Conservation (phyloP, 2,888 invertebrate species). For the Xanthia icteritia region DNA sequence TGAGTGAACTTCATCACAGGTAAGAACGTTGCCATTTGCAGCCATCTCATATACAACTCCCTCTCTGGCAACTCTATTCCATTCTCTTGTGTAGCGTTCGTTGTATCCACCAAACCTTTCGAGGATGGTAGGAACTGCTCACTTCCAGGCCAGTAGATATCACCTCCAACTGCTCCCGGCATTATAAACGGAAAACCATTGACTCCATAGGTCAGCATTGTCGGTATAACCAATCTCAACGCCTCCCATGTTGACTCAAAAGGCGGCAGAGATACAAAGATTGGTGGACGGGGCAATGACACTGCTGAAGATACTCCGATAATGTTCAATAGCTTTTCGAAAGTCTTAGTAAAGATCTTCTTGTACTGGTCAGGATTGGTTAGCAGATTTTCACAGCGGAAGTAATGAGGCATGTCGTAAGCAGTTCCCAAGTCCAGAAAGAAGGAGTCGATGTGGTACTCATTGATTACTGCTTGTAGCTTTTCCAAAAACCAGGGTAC, state of each 20-base stretch:
- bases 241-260: conserved; percentile 97
- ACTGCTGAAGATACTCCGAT: conserved; percentile 96
- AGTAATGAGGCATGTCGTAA: conserved; percentile 96
- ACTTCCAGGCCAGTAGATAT: conserved; percentile 92
- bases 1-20: conserved; percentile 98
- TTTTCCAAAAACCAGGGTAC: conserved; percentile 95
- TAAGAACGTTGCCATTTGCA: conserved; percentile 96
- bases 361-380: conserved; percentile 96
- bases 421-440: conserved; percentile 95
- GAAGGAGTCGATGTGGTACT: conserved; percentile 96
- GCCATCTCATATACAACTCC: conserved; percentile 97
- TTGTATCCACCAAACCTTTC: conserved; percentile 82
- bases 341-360: conserved; percentile 92
- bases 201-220: conserved; percentile 96
- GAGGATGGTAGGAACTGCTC: conserved; percentile 90
- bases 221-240: conserved; percentile 95
- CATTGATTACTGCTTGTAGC: conserved; percentile 92
- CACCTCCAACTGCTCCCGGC: conserved; percentile 98
- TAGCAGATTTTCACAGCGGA: conserved; percentile 93
- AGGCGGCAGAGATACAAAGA: conserved; percentile 96
- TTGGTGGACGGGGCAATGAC: conserved; percentile 94
- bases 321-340: conserved; percentile 91
- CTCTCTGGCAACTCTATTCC: conserved; percentile 92
- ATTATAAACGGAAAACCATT: conserved; percentile 98
- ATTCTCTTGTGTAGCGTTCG: conserved; percentile 82